Evolutionary conservation across 1,140 invertebrate genomes (phyloP).

Genomic region (Drosophila willistoni): DNA sequence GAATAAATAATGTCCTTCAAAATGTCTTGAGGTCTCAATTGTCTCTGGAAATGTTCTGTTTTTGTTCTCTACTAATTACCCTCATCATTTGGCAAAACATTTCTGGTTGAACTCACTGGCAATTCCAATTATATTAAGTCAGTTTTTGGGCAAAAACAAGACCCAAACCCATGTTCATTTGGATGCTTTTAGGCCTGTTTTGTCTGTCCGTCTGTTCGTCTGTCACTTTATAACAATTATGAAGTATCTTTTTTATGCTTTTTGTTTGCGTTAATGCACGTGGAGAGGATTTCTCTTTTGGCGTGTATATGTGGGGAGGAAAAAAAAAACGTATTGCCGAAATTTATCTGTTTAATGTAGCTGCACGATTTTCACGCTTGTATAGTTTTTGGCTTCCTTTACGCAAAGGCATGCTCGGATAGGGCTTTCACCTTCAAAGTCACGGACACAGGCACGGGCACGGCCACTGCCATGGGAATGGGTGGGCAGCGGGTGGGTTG

Average conservation of each 20-base stretch:
- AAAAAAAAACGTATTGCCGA: neutral
- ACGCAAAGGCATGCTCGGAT: neutral
- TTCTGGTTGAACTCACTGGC: conserved; percentile 37
- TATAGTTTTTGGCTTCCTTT: conserved; percentile 55
- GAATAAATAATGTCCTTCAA: no score
- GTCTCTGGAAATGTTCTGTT: neutral
- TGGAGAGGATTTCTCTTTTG: neutral
- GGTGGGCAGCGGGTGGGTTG: conserved; percentile 1
- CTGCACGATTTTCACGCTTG: conserved; percentile 70
- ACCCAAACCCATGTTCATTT: conserved; percentile 24
- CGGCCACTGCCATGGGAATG: neutral
- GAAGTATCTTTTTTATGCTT: conserved; percentile 36
- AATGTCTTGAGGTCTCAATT: neutral
- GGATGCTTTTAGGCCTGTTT: conserved; percentile 43
- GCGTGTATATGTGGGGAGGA: neutral
- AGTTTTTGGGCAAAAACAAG: conserved; percentile 3
- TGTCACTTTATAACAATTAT: conserved; percentile 53
- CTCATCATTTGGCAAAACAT: conserved; percentile 5
- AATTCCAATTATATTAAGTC: conserved; percentile 14
- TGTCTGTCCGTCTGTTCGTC: conserved; percentile 33
- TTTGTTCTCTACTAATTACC: conserved; percentile 2
- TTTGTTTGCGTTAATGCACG: conserved; percentile 6
- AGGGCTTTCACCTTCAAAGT: conserved; percentile 55
- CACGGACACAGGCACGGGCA: conserved; percentile 8
- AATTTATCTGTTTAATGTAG: conserved; percentile 40